These are phyloP conservation scores for Drosophila yooni DNA, from an alignment of 2,888 invertebrate genomes.

Conservation along the genomic window DNA sequence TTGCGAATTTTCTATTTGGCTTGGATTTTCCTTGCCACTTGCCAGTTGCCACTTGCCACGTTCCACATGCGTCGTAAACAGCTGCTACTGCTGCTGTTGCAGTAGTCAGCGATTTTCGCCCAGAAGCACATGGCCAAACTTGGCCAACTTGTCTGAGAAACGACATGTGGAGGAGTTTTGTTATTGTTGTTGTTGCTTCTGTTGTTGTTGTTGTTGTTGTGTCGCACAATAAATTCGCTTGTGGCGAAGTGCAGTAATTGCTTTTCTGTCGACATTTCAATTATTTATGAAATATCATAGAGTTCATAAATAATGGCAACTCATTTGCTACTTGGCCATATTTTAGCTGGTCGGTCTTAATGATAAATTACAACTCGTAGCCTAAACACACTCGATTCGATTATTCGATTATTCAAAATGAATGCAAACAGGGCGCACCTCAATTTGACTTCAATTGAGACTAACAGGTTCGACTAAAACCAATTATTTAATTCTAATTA, in stretches of 20 bases:
- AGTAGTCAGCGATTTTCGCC: constrained; percentile 16
- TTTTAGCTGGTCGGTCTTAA: constrained; percentile 45
- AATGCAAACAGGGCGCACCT: constrained; percentile 28
- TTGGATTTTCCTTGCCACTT: constrained; percentile 6
- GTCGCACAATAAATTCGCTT: constrained; percentile 49
- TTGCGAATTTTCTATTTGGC: constrained; percentile 49
- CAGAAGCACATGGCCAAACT: constrained; percentile 24
- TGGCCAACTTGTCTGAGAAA: background rate
- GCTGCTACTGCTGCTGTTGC: constrained; percentile 18
- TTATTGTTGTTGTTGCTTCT: constrained; percentile 10
- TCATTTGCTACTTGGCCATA: constrained; percentile 49
- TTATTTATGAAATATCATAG: constrained; percentile 75
- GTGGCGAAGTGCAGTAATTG: constrained; percentile 54
- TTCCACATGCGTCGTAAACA: constrained; percentile 35
- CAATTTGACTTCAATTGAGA: constrained; percentile 38
- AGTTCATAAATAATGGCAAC: constrained; percentile 60
- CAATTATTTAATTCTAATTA: constrained; percentile 25
- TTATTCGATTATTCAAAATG: constrained; percentile 33
- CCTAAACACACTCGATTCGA: constrained; percentile 34
- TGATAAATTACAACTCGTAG: constrained; percentile 43
- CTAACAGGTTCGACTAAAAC: constrained; percentile 16
- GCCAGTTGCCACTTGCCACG: constrained; percentile 6
- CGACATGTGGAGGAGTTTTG: constrained; percentile 35
- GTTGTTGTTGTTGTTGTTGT: constrained; percentile 18
- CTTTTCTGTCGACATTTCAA: constrained; percentile 72